Base-by-base conservation (phyloP, 2,797 vertebrate genomes). In the Somateria mollissima region DNA sequence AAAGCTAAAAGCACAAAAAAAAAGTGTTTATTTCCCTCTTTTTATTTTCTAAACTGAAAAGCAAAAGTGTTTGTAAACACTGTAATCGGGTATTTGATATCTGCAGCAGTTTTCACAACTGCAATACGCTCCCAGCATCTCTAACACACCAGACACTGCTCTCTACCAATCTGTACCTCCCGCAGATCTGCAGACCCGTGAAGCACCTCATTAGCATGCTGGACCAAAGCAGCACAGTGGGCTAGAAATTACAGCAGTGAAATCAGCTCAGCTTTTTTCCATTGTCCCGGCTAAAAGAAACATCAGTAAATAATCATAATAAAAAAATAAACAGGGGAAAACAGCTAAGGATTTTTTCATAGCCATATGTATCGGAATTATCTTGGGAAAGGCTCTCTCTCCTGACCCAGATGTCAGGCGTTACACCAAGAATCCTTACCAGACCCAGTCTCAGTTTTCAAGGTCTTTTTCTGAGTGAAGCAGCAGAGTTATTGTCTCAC, bases 381-480 rank as follows among this genome's bases (percentile, higher is more conserved):
- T 45, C 82, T 18, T 32, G 62, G 87, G 79, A 86, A 78, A 85
- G 79, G 34, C 62, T 91, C 75, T 61, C 92, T 75, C 72, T 64
- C 67, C 28, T 94, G 45, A 71, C 18, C 65, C 91, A 92, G 87
- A 69, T 92, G 89, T 72, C 85, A 93, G 88, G 92, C 80, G 84
- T 5, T 16, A 22, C 71, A 41, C 74, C 60, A 58, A 3, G 30
- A 72, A 61, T 7, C 66, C 70, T n/a, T 1, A 8, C 49, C 72
- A 45, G 82, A 79, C 34, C 65, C 73, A 19, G 53, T 45, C 80
- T 77, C 34, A 3, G 1, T 24, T 32, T 36, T 19, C 82, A 36
- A 45, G 75, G 43, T 25, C 10, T 17, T n/a, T 67, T 21, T 62
- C 15, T 14, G 47, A 45, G 4, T 5, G 54, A 49, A 53, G 75